Conservation (phyloP, 2,797 vertebrate species). For the Melanotaenia maccullochi region DNA sequence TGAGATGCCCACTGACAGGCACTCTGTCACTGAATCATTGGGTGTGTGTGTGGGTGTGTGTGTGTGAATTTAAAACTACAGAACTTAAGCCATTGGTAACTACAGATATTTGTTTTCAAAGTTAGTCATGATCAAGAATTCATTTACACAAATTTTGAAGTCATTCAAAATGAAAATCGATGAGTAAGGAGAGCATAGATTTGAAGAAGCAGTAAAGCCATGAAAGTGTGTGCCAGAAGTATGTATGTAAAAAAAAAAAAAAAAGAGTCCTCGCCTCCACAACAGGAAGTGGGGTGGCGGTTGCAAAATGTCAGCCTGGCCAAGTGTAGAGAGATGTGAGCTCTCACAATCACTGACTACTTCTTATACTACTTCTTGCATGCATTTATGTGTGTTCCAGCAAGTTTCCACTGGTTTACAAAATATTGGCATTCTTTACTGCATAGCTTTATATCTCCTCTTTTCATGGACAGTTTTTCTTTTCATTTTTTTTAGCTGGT, state of each 20-base stretch:
- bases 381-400: neutral
- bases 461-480: neutral
- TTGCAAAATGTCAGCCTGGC: slow-evolving; percentile 73
- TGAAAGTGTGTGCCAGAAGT: slow-evolving; percentile 38
- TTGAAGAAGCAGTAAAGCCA: slow-evolving; percentile 23
- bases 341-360: slow-evolving; percentile 32
- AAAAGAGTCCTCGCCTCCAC: slow-evolving; percentile 42
- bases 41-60: slow-evolving; percentile 1
- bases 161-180: neutral
- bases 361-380: slow-evolving; percentile 9
- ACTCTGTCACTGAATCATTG: slow-evolving; percentile 12
- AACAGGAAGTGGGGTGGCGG: slow-evolving; percentile 74
- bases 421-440: neutral
- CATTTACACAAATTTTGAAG: neutral
- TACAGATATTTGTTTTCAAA: slow-evolving; percentile 9
- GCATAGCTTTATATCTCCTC: neutral
- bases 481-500: neutral
- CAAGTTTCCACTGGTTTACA: neutral
- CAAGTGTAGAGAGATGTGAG: slow-evolving; percentile 28
- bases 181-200: slow-evolving; percentile 1
- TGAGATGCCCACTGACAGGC: slow-evolving; percentile 30
- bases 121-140: neutral
- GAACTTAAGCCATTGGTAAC: neutral
- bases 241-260: slow-evolving; percentile 7
- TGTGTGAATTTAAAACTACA: slow-evolving; percentile 5